A percentile compares a stretch with the other conserved stretches of the same genome.
Conservation (phyloP, 2,113 vertebrate genomes). For the Neodon shergylaensis region DNA sequence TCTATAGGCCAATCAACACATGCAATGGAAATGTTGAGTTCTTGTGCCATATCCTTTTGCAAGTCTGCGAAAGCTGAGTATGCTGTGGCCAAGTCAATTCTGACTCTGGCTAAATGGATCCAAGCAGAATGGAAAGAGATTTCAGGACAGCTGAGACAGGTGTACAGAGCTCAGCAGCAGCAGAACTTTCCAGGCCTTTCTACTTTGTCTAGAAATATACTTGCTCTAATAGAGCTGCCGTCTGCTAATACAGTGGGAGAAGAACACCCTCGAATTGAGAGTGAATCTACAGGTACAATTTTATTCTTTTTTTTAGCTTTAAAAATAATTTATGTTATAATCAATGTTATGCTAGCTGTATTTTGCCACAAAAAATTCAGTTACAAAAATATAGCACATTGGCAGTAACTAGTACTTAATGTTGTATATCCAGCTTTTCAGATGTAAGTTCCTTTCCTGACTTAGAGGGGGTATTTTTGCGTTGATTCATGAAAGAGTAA, state of each 20-base stretch:
- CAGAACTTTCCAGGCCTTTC: constrained; percentile 87
- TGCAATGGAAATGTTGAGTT: constrained; percentile 99
- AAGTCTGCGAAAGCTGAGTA: constrained; percentile 94
- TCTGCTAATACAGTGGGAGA: constrained; percentile 89
- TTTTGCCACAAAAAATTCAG: not conserved
- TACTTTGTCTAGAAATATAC: constrained; percentile 91
- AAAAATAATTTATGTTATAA: not conserved
- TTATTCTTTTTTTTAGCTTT: constrained; percentile 9
- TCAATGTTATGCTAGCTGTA: not conserved
- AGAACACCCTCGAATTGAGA: constrained; percentile 91
- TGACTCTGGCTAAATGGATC: constrained; percentile 97
- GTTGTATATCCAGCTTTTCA: not conserved
- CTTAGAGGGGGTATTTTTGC: not conserved
- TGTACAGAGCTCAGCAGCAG: constrained; percentile 89
- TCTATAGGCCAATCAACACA: constrained; percentile 92
- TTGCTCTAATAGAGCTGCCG: constrained; percentile 91
- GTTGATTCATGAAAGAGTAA: not conserved
- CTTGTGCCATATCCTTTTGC: constrained; percentile 95
- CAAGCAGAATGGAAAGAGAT: constrained; percentile 99
- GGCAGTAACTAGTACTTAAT: not conserved
- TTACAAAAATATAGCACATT: not conserved
- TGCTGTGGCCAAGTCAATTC: constrained; percentile 95
- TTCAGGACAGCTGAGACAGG: constrained; percentile 96
- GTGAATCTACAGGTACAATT: constrained; percentile 94
- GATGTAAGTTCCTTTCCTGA: not conserved